Base-by-base conservation (phyloP, 2,113 vertebrate genomes). In the Ceuthmochares aereus region DNA sequence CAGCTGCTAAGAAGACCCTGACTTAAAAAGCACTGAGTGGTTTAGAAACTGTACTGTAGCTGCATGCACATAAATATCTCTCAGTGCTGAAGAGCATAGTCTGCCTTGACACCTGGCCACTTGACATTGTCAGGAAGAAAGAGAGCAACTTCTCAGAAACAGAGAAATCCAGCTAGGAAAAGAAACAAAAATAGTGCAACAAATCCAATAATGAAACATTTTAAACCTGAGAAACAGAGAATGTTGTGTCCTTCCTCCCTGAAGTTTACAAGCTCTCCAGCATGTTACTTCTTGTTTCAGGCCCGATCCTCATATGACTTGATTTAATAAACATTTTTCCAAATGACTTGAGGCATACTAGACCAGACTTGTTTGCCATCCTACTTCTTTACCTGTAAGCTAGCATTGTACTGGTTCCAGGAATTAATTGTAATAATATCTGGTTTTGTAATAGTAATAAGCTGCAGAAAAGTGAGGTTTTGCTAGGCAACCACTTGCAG, bases 21-120 rank as follows among this genome's bases (percentile, higher is more conserved):
- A 73, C 36, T 69, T 69, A 64, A 73, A 82, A 87, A 84, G 16
- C 54, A 66, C 30, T 10, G 21, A 42, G 51, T 16, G 17, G 9
- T 55, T 51, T 63, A 63, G 49, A 58, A 88, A 27, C 27, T 5
- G 12, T 58, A 40, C 0, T 0, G 9, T 27, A 30, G 43, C 37
- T 84, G 14, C 25, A 16, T 12, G 55, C 16, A n/a, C 14, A 69
- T 17, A 7, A 45, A 6, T 42, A 52, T 82, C 34, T 91, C 36
- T 15, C 45, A 32, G 0, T 14, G 32, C 4, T 73, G 22, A 62
- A 79, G 32, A 54, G 30, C 10, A 4, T 2, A 26, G 11, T 21
- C 60, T 59, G 54, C 34, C 23, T 51, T 52, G 42, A 66, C 51
- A 62, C 37, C 27, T 32, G 29, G 27, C 18, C 49, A 54, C 6